phyloP scores from a whole-genome alignment of 2,888 invertebrate genomes.

The Lasioglossum lativentre region DNA sequence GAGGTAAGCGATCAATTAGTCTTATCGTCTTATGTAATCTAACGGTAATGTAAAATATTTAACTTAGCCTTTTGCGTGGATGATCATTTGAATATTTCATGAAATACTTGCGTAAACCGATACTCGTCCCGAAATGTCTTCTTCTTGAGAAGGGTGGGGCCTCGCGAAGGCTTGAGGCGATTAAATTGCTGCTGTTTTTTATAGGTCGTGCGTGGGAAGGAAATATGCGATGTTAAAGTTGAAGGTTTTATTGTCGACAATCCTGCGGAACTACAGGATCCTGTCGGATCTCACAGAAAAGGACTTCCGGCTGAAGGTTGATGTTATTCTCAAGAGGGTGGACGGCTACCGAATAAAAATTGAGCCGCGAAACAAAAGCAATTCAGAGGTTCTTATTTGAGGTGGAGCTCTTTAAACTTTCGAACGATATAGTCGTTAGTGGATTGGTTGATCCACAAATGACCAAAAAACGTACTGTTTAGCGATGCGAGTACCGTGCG shows the following conservation, averaged over 20 bases:
- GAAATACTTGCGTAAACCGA: background rate
- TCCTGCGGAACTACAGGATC: constrained; percentile 90
- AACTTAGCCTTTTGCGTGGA: too few relatives aligned
- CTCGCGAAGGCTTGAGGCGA: background rate
- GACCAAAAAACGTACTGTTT: background rate
- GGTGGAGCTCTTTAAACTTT: background rate
- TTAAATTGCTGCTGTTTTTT: constrained; percentile 18
- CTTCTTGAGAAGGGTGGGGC: background rate
- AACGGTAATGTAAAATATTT: too few relatives aligned
- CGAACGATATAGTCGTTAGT: background rate
- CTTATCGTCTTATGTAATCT: background rate
- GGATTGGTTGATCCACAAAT: background rate
- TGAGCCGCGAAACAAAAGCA: constrained; percentile 87
- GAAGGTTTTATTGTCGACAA: constrained; percentile 91
- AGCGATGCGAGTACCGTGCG: background rate
- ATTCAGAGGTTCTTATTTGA: constrained; percentile 11
- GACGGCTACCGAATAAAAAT: constrained; percentile 91
- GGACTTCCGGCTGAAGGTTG: constrained; percentile 90
- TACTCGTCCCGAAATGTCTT: background rate
- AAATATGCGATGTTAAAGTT: constrained; percentile 93
- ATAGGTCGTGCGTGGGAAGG: constrained; percentile 88
- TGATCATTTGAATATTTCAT: background rate
- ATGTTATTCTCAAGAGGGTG: constrained; percentile 91
- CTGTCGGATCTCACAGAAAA: constrained; percentile 88
- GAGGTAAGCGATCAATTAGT: constrained; percentile 81